Conservation (phyloP, 2,888 invertebrate species). For the Meiosimyza decipiens region DNA sequence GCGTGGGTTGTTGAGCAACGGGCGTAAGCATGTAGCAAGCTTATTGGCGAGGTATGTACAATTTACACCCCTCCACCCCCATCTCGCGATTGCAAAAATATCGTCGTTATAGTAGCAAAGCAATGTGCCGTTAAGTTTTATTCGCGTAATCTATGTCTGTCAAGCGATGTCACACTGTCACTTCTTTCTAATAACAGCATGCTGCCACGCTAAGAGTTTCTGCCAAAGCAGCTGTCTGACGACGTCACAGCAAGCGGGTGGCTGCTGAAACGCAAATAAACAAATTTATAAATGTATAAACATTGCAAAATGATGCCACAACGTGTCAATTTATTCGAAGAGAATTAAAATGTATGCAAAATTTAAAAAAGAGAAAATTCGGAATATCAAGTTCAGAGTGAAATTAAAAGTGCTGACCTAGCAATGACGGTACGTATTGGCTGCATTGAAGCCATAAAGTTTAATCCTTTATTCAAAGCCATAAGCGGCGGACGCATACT, state of each 20-base stretch:
- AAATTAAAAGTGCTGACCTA: too few relatives aligned
- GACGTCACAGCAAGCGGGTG: not conserved
- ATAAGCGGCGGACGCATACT: too few relatives aligned
- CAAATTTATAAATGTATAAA: constrained; percentile 38
- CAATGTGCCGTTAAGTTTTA: constrained; percentile 30
- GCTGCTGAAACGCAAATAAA: constrained; percentile 28
- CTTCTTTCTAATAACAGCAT: constrained; percentile 30
- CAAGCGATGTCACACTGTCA: constrained; percentile 36
- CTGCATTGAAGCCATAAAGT: too few relatives aligned
- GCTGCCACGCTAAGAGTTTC: not conserved
- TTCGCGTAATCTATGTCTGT: constrained; percentile 39
- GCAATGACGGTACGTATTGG: too few relatives aligned
- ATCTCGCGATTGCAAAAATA: not conserved
- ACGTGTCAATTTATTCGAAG: constrained; percentile 29
- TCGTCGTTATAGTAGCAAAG: not conserved
- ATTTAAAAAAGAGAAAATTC: too few relatives aligned
- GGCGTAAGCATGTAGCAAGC: too few relatives aligned
- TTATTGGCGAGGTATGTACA: too few relatives aligned
- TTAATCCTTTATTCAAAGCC: too few relatives aligned
- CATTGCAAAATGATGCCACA: constrained; percentile 36
- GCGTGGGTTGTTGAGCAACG: too few relatives aligned
- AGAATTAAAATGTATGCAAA: too few relatives aligned
- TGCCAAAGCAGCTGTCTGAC: constrained; percentile 24
- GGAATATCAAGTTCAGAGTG: too few relatives aligned
- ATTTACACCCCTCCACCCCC: too few relatives aligned